A percentile compares a stretch with the other conserved stretches of the same genome.
phyloP scores from a whole-genome alignment of 2,888 invertebrate species.

The Thalpophila matura region DNA sequence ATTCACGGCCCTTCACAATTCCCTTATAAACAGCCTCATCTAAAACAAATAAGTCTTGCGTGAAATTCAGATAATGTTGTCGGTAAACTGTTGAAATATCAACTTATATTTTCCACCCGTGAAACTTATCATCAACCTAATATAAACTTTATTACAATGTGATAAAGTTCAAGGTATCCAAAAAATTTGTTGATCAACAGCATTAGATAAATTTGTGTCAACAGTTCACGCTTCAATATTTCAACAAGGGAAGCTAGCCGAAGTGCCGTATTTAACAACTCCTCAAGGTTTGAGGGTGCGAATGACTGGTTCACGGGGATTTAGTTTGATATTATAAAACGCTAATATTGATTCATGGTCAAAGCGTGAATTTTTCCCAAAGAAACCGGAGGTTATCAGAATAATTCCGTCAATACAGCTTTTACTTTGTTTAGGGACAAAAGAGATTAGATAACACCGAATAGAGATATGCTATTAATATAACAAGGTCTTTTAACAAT shows the following conservation, averaged over 20 bases:
- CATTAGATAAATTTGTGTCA: slow-evolving; percentile 32
- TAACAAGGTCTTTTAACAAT: slow-evolving; percentile 21
- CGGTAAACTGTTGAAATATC: slow-evolving; percentile 70
- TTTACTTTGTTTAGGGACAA: slow-evolving; percentile 42
- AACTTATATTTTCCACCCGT: slow-evolving; percentile 14
- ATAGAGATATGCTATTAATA: slow-evolving; percentile 29
- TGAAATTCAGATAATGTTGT: slow-evolving; percentile 82
- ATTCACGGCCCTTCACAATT: slow-evolving; percentile 78
- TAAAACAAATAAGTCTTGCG: slow-evolving; percentile 87
- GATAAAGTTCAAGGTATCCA: slow-evolving; percentile 24
- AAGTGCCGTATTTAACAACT: slow-evolving; percentile 81
- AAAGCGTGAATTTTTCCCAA: slow-evolving; percentile 73
- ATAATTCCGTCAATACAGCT: slow-evolving; percentile 59
- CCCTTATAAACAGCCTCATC: slow-evolving; percentile 76
- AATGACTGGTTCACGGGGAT: slow-evolving; percentile 76
- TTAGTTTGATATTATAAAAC: slow-evolving; percentile 68
- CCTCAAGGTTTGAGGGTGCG: slow-evolving; percentile 66
- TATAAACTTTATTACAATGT: slow-evolving; percentile 15
- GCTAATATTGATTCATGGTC: slow-evolving; percentile 70
- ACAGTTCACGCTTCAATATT: slow-evolving; percentile 78
- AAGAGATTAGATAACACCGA: slow-evolving; percentile 34
- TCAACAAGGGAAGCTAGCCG: slow-evolving; percentile 71
- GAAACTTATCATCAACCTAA: slow-evolving; percentile 1
- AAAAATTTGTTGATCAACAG: not conserved
- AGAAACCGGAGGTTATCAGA: slow-evolving; percentile 61